phyloP scores from a whole-genome alignment of 1,140 invertebrate genomes.

The Lordiphosa stackelbergi region DNA sequence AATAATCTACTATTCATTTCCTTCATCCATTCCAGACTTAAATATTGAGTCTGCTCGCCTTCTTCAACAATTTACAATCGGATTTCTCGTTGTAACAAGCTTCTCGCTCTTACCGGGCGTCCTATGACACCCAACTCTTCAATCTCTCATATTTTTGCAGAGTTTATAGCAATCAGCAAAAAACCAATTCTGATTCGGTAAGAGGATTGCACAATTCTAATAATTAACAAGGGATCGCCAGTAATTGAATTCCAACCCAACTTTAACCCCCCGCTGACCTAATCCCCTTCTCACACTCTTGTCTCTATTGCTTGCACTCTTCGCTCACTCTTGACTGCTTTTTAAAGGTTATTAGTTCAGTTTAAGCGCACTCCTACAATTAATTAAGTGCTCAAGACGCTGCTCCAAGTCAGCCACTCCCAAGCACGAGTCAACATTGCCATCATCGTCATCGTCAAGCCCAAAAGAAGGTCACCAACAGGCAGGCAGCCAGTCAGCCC shows the following conservation, averaged over 20 bases:
- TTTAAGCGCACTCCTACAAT: slow-evolving; percentile 65
- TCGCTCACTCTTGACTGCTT: slow-evolving; percentile 13
- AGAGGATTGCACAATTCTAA: background rate
- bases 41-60: too few species aligned
- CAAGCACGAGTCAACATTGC: slow-evolving; percentile 16
- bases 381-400: slow-evolving; percentile 70
- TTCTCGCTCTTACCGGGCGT: too few species aligned
- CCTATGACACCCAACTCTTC: too few species aligned
- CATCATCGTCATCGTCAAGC: slow-evolving; percentile 15
- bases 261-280: background rate
- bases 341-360: slow-evolving; percentile 74
- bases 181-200: too few species aligned
- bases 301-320: background rate
- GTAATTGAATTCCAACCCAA: slow-evolving; percentile 34
- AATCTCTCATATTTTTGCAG: too few species aligned
- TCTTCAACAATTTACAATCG: too few species aligned
- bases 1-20: too few species aligned
- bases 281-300: background rate
- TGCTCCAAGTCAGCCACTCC: slow-evolving; percentile 54
- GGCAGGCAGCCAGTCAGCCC: background rate
- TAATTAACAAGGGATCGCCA: slow-evolving; percentile 1
- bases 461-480: slow-evolving; percentile 62
- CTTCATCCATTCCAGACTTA: too few species aligned
- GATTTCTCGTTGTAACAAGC: too few species aligned
- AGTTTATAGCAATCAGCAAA: too few species aligned